Conservation (phyloP, 2,113 vertebrate genomes). For the Lycaon pictus region DNA sequence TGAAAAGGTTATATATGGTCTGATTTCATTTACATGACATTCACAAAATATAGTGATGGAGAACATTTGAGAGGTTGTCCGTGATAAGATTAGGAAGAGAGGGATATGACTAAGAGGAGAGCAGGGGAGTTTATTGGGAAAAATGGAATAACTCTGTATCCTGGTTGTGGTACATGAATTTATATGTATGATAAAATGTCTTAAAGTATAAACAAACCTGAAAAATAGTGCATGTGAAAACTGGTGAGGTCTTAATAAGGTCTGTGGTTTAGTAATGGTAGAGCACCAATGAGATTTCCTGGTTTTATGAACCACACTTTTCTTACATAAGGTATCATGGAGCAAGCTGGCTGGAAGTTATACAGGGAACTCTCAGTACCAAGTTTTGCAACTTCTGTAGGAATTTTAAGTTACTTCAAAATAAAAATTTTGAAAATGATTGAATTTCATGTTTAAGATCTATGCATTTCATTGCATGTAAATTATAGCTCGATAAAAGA, state of each 20-base stretch:
- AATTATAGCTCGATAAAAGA: not conserved
- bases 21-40: not conserved
- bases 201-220: not conserved
- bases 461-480: not conserved
- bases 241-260: not conserved
- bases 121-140: not conserved
- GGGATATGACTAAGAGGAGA: not conserved
- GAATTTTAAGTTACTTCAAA: not conserved
- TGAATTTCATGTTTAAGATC: conserved; percentile 14
- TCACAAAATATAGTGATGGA: not conserved
- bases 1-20: not conserved
- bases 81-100: not conserved
- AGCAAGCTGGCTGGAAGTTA: not conserved
- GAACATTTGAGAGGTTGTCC: not conserved
- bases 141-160: not conserved
- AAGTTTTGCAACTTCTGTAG: not conserved
- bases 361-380: not conserved
- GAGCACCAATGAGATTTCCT: not conserved
- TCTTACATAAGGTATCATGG: not conserved
- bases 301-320: not conserved
- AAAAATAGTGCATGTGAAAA: not conserved
- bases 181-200: not conserved
- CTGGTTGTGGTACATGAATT: not conserved
- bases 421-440: not conserved
- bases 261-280: not conserved